These are phyloP conservation scores for Drosophila heteroneura DNA, from an alignment of 2,888 invertebrate species.

Conservation along the genomic window DNA sequence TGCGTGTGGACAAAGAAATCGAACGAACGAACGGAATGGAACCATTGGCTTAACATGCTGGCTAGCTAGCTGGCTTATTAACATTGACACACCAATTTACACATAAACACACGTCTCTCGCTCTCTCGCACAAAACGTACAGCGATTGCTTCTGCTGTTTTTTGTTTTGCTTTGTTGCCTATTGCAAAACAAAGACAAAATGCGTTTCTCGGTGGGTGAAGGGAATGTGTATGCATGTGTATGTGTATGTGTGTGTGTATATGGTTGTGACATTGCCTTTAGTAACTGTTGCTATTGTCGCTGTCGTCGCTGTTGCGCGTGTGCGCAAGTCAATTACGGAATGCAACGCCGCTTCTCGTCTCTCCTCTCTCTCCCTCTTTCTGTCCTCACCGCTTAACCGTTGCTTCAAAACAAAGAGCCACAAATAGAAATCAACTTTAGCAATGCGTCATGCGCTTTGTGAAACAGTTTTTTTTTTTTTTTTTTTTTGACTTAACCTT, in stretches of 20 bases:
- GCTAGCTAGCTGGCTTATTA: constrained; percentile 60
- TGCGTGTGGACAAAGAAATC: constrained; percentile 56
- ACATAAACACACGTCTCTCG: constrained; percentile 15
- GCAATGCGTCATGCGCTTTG: constrained; percentile 63
- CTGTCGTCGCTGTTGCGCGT: constrained; percentile 51
- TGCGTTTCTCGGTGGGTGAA: constrained; percentile 46
- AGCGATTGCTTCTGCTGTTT: constrained; percentile 22
- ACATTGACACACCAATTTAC: constrained; percentile 51
- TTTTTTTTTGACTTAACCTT: constrained; percentile 50
- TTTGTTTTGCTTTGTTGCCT: constrained; percentile 35
- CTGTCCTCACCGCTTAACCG: background rate
- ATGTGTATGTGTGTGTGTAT: constrained; percentile 1
- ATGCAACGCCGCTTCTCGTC: constrained; percentile 54
- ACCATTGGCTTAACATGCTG: constrained; percentile 39
- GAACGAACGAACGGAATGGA: constrained; percentile 44
- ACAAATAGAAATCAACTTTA: constrained; percentile 43
- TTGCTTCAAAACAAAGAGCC: constrained; percentile 26
- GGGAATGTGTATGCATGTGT: background rate
- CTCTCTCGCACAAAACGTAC: constrained; percentile 20
- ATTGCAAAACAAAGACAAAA: constrained; percentile 73
- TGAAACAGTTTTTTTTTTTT: constrained; percentile 53
- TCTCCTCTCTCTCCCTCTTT: background rate
- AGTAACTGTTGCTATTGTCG: constrained; percentile 41
- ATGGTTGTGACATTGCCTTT: constrained; percentile 61
- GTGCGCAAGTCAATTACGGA: constrained; percentile 74